Percentiles rank a stretch among this genome's conserved stretches.
These are phyloP conservation scores for Maniola jurtina DNA, from an alignment of 1,140 invertebrate genomes.

Conservation along the genomic window DNA sequence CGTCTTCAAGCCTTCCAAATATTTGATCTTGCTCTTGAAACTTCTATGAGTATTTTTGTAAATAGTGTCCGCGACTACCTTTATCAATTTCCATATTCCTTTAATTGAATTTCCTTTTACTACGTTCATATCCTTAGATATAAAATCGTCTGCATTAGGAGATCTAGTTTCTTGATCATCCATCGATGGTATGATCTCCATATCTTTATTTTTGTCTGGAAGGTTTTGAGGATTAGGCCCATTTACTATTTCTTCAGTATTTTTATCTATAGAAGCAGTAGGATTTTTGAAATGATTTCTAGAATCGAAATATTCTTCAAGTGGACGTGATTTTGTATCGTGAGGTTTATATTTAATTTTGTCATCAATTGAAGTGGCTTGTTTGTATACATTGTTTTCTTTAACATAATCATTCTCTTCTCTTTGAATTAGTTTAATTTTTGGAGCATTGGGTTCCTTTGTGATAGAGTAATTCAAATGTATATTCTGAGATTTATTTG, in stretches of 20 bases:
- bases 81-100: constrained; percentile 72
- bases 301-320: not conserved
- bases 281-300: not conserved
- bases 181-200: not conserved
- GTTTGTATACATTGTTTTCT: not conserved
- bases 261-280: no score
- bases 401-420: not conserved
- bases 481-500: no score
- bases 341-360: not conserved
- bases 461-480: not conserved
- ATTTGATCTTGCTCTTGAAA: constrained; percentile 79
- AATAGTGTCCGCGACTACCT: constrained; percentile 77
- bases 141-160: not conserved
- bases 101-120: constrained; percentile 43
- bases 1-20: constrained; percentile 71
- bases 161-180: not conserved
- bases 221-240: not conserved
- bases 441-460: not conserved
- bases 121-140: constrained; percentile 3
- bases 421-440: not conserved
- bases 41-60: constrained; percentile 74
- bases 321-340: not conserved
- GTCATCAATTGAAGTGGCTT: not conserved
- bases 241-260: no score
- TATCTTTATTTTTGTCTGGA: not conserved